Conservation (phyloP, 2,888 invertebrate genomes). For the Capitulum mitella region DNA sequence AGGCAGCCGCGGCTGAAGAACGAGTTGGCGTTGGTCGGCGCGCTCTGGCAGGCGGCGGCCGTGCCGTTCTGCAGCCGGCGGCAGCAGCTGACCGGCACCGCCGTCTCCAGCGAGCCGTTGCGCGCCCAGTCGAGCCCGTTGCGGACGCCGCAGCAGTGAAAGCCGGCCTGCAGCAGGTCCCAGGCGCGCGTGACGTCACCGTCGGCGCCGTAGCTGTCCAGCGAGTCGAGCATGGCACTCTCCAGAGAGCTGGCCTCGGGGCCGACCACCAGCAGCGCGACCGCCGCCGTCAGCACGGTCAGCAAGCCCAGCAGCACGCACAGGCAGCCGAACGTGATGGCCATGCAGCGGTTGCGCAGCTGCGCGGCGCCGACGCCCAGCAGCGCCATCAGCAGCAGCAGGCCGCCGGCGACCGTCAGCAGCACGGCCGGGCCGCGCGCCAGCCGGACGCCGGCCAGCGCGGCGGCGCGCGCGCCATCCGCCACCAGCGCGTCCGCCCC, state of each 20-base stretch:
- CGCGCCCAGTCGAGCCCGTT: neutral
- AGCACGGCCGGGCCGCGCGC: neutral
- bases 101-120: neutral
- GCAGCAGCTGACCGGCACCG: neutral
- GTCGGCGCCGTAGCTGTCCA: neutral
- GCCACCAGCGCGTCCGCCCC: constrained; percentile 11
- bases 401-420: neutral
- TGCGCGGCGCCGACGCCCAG: neutral
- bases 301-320: neutral
- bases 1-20: neutral
- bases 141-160: constrained; percentile 1
- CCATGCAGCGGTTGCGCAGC: neutral
- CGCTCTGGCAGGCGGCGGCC: neutral
- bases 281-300: neutral
- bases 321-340: neutral
- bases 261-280: neutral
- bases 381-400: constrained; percentile 8
- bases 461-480: neutral
- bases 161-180: constrained; percentile 10
- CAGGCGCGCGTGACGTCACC: neutral
- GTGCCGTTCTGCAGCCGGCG: neutral
- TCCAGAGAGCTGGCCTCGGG: neutral
- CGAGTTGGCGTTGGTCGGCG: neutral
- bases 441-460: neutral
- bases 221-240: neutral